Evolutionary conservation across 92 coral and sea anemone species (phyloP), one percentile per base, ranked within the genome.

Genomic region (Montipora capitata): DNA sequence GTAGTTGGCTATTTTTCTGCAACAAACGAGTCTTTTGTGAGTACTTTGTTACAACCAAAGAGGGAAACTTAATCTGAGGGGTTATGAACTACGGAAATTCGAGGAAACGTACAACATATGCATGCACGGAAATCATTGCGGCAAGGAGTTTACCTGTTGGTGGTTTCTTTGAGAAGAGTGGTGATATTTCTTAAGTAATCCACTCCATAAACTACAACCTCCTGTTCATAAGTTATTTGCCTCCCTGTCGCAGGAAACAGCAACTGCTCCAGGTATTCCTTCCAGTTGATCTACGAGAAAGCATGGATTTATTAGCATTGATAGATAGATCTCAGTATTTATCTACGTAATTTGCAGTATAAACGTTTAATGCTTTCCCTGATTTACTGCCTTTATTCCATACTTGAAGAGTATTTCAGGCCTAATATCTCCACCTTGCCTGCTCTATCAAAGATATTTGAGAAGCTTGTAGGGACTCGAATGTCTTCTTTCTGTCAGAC

Each of bases 201-300:
- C 35, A 88, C 89, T 16, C 78, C 85, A 5, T 64, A 88, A 20
- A 93, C 94, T 40, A 88, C 93, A 43, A 96, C 73, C 16, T 64
- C 78, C 48, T 87, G 85, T n/a, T 91, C 91, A 35, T 88, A 89
- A 0, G 91, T 81, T 66, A 96, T 84, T 12, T 78, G 82, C 72
- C 76, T 73, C 39, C 83, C 88, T 45, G 91, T 72, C 27, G 79
- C 94, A 40, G 68, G 78, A 59, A 94, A 94, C 80, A 96, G 40
- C n/a, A 82, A 74, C 83, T 87, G 88, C 14, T 82, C 77, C 12
- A 94, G 84, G 84, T 74, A 96, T 52, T 67, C 77, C 49, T 88
- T n/a, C 99, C 99, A 96, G 56, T 94, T 71, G 58, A 96, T 89
- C 99, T 96, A 74, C 17, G 76, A 77, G 40, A 66, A 13, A 35